Evolutionary conservation across 2,797 vertebrate species (phyloP), one percentile per base, ranked within the genome.

Genomic region (Acrossocheilus wenchowensis): DNA sequence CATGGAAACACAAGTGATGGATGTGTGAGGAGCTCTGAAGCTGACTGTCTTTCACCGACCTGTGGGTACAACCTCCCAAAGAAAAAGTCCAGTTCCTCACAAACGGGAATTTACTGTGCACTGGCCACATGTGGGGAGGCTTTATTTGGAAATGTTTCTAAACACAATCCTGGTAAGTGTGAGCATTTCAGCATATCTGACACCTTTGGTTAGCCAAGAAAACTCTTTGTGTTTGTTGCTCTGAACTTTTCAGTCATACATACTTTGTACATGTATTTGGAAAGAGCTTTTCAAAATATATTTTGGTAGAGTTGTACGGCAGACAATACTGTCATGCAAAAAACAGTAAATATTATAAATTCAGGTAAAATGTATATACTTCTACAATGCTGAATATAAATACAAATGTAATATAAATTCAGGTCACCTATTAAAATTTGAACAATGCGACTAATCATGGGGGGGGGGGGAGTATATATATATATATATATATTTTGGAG

Each of bases 61-160:
- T 89, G 84, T 50, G 15, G 36, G 11, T 85, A 81, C 41, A 79
- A 83, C 6, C 54, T 88, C 66, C 78, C 72, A 23, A 80, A 82
- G 43, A 73, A 15, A 11, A 80, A 34, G 7, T 52, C 62, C 8
- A 79, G 80, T 30, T 17, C 26, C 5, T 75, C 83, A 41, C 79
- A 87, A 50, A 57, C 30, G 48, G 86, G 54, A 75, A 30, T 66
- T 64, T 74, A 85, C 69, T 89, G 88, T 62, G 83, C 86, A 4
- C 78, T 89, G 68, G 82, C 66, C 34, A 50, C 57, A 15, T 89
- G 86, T 86, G 86, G 82, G 17, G 52, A 88, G n/a, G 83, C 88
- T 52, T 71, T 86, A 64, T 81, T 88, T 78, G 87, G 89, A 57
- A 30, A 82, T 0, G 0, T 4, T 72, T 15, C 54, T 73, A 62